Evolutionary conservation across 2,113 vertebrate genomes (phyloP).

Genomic region (Peromyscus polionotus): DNA sequence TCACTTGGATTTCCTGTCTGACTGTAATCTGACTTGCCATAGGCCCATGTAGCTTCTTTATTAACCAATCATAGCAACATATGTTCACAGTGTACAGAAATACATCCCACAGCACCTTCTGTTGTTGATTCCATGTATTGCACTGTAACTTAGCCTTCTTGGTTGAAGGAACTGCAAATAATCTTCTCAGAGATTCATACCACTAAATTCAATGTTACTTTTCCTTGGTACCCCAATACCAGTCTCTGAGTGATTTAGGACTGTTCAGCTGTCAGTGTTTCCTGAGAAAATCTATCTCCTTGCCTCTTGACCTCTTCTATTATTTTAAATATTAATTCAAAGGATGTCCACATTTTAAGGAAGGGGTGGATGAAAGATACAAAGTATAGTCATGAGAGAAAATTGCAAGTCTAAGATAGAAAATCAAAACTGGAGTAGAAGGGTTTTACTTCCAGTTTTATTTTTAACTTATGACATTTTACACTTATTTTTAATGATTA

Average conservation of each 20-base stretch:
- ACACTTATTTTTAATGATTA: background rate
- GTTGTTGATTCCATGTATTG: background rate
- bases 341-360: background rate
- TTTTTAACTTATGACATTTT: background rate
- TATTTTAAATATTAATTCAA: constrained; percentile 24
- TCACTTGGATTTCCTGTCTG: too few species aligned
- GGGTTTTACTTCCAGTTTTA: background rate
- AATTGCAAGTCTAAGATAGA: background rate
- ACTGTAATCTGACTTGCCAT: too few species aligned
- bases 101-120: too few species aligned
- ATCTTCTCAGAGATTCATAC: background rate
- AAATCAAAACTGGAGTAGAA: background rate
- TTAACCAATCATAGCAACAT: too few species aligned
- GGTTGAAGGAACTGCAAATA: constrained; percentile 8
- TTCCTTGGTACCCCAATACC: background rate
- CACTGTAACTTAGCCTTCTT: background rate
- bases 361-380: background rate
- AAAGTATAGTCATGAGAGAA: background rate
- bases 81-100: too few species aligned
- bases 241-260: background rate
- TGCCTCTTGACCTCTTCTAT: constrained; percentile 9
- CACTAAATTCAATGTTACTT: background rate
- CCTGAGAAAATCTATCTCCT: background rate
- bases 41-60: too few species aligned
- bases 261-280: background rate